These are phyloP conservation scores for Neodiprion virginianus DNA, from an alignment of 1,140 invertebrate species.

Conservation along the genomic window DNA sequence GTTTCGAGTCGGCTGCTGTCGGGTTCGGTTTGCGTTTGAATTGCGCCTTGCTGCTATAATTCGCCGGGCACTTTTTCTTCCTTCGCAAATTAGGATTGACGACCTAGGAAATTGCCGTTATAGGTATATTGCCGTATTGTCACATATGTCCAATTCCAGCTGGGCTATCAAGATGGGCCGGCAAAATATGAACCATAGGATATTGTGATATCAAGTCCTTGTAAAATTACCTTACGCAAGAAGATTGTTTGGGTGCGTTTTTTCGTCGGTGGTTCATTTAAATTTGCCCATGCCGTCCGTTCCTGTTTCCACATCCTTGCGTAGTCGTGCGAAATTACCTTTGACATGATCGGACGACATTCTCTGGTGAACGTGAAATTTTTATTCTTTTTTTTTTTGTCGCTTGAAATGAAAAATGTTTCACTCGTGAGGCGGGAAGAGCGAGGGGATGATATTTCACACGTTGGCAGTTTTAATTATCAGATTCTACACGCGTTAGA, in stretches of 20 bases:
- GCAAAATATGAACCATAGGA: background rate
- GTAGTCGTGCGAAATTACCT: conserved; percentile 1
- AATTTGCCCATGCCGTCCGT: background rate
- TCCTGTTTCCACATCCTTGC: background rate
- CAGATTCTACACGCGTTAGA: too few relatives aligned
- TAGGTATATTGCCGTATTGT: background rate
- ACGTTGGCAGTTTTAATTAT: too few relatives aligned
- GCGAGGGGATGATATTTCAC: too few relatives aligned
- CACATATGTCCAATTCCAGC: background rate
- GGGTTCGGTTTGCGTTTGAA: background rate
- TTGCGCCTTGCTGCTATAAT: background rate
- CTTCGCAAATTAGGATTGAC: background rate
- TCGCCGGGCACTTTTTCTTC: background rate
- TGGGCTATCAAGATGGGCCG: background rate
- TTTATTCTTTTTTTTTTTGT: too few relatives aligned
- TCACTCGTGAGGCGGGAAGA: too few relatives aligned
- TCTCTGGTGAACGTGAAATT: background rate
- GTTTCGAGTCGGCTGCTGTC: background rate
- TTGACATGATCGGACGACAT: background rate
- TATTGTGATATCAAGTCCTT: background rate
- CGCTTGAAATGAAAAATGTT: too few relatives aligned
- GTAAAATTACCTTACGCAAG: background rate
- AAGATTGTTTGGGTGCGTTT: background rate
- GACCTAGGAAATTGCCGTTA: background rate
- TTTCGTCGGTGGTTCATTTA: background rate